These are phyloP conservation scores for Eulemur rubriventer DNA, from an alignment of 2,797 vertebrate genomes.

Conservation along the genomic window DNA sequence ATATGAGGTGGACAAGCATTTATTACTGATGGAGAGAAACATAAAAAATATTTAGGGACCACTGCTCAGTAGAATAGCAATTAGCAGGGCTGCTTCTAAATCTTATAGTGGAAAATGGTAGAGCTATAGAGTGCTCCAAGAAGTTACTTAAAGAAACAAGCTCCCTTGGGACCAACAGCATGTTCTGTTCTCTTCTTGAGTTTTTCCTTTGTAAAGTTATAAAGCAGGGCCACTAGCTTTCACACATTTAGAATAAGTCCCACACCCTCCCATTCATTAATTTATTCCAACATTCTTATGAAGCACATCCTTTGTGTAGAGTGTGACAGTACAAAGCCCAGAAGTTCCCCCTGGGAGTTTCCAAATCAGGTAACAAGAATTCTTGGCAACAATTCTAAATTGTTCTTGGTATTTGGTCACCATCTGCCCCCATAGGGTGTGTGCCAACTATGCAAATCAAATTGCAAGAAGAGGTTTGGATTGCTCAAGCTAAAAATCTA, in stretches of 20 bases:
- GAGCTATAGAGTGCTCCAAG: background rate
- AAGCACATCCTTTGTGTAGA: background rate
- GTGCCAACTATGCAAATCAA: conserved; percentile 38
- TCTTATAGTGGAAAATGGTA: background rate
- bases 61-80: background rate
- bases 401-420: background rate
- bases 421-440: background rate
- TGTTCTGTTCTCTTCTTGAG: background rate
- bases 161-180: background rate
- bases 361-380: background rate
- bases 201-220: background rate
- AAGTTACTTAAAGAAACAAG: background rate
- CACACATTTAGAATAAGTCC: background rate
- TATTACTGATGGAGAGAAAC: background rate
- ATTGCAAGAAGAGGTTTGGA: conserved; percentile 45
- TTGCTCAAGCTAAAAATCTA: conserved; percentile 42
- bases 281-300: conserved; percentile 1
- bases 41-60: background rate
- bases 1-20: background rate
- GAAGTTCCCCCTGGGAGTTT: conserved; percentile 6
- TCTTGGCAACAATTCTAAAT: background rate
- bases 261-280: background rate
- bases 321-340: background rate
- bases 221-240: background rate
- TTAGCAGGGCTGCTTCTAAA: background rate